Conservation (phyloP, 2,888 invertebrate species). For the Acheta domesticus region DNA sequence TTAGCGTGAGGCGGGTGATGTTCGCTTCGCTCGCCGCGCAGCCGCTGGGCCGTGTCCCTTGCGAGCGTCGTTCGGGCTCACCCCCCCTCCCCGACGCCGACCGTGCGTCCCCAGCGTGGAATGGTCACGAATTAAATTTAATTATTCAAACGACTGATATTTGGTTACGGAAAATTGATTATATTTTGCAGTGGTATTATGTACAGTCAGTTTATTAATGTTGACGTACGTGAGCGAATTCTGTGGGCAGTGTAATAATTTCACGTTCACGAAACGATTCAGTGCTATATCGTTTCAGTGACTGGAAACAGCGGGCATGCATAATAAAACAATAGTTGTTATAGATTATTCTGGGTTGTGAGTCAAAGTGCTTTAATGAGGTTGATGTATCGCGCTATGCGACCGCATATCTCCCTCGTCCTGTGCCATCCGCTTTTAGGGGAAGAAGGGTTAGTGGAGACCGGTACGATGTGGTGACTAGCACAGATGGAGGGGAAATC, state of each 20-base stretch:
- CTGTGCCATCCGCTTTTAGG: not conserved
- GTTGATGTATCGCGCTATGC: not conserved
- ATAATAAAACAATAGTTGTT: slow-evolving; percentile 3
- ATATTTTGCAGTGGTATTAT: slow-evolving; percentile 18
- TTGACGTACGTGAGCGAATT: slow-evolving; percentile 1
- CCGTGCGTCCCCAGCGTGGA: too few relatives aligned
- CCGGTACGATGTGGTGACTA: too few relatives aligned
- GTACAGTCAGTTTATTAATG: not conserved
- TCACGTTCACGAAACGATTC: not conserved
- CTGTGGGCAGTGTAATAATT: not conserved
- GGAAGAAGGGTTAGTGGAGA: too few relatives aligned
- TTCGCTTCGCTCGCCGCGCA: too few relatives aligned
- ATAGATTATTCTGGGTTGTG: not conserved
- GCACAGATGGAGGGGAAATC: too few relatives aligned
- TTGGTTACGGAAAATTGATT: slow-evolving; percentile 18
- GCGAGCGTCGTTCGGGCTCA: too few relatives aligned
- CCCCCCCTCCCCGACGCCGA: too few relatives aligned
- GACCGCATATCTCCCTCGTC: not conserved
- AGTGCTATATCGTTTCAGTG: not conserved
- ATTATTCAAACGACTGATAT: not conserved
- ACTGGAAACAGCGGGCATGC: not conserved
- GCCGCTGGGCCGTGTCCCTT: too few relatives aligned
- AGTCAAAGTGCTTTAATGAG: slow-evolving; percentile 2
- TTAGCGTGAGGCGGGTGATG: too few relatives aligned
- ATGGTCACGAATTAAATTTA: not conserved